These are phyloP conservation scores for Trialeurodes vaporariorum DNA, from an alignment of 1,140 invertebrate genomes.

Conservation along the genomic window DNA sequence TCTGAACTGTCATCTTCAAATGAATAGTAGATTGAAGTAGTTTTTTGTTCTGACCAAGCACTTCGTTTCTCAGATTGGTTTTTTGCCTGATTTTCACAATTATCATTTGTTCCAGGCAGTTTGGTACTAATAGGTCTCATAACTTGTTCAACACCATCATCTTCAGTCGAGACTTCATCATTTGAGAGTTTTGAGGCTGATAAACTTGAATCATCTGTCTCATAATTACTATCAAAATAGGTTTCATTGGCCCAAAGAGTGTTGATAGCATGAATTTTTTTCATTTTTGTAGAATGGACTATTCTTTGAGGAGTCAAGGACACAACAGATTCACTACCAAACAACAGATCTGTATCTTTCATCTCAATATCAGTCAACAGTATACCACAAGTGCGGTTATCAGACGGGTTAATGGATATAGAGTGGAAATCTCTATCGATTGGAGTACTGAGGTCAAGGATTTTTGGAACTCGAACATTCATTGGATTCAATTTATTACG, in stretches of 20 bases:
- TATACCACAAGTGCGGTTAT: neutral
- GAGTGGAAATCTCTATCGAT: neutral
- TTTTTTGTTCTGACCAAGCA: conserved; percentile 2
- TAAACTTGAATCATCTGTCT: neutral
- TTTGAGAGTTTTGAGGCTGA: neutral
- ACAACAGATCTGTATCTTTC: neutral
- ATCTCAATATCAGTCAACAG: neutral
- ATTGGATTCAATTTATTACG: neutral
- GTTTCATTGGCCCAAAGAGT: neutral
- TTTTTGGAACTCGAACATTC: neutral
- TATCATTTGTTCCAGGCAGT: neutral
- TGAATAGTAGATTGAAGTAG: conserved; percentile 7
- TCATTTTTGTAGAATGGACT: neutral
- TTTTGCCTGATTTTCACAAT: neutral
- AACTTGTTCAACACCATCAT: neutral
- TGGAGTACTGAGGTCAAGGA: neutral
- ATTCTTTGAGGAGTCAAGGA: neutral
- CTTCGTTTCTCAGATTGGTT: conserved; percentile 8
- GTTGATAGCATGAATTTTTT: neutral
- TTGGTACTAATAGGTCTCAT: neutral
- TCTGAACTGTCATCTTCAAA: conserved; percentile 1
- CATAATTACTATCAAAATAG: neutral
- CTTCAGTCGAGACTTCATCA: neutral
- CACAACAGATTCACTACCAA: neutral
- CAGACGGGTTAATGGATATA: neutral